These are phyloP conservation scores for Leptodactylus fallax DNA, from an alignment of 2,797 vertebrate genomes.

Conservation along the genomic window DNA sequence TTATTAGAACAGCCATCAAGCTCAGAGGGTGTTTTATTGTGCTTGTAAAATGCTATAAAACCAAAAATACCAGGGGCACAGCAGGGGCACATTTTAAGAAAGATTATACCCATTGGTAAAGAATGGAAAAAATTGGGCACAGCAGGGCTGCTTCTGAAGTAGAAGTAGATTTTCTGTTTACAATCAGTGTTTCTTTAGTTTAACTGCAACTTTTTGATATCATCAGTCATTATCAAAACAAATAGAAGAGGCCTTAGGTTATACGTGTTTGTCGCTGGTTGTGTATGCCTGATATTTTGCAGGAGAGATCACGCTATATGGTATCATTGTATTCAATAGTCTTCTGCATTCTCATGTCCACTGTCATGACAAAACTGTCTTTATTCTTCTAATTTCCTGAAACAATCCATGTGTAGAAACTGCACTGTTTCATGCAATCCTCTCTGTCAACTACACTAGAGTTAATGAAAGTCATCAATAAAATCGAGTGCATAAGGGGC, in stretches of 20 bases:
- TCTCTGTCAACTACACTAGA: background rate
- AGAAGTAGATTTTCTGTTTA: conserved; percentile 59
- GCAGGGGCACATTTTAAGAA: conserved; percentile 61
- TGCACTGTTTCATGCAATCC: conserved; percentile 13
- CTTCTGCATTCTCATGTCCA: conserved; percentile 10
- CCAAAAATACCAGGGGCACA: conserved; percentile 60
- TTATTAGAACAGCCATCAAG: conserved; percentile 59
- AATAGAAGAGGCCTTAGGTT: conserved; percentile 13
- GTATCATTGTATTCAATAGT: background rate
- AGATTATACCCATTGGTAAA: conserved; percentile 63
- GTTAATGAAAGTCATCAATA: conserved; percentile 15
- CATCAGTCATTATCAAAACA: conserved; percentile 54
- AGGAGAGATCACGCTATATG: background rate
- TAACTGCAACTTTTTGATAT: conserved; percentile 60
- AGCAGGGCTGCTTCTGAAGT: conserved; percentile 51
- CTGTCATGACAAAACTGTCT: conserved; percentile 23
- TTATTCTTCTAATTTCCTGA: conserved; percentile 47
- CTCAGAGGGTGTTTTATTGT: conserved; percentile 63
- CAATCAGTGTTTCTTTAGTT: conserved; percentile 53
- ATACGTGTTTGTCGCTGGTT: conserved; percentile 31
- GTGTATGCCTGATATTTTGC: conserved; percentile 19
- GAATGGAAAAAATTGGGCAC: conserved; percentile 61
- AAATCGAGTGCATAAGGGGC: background rate
- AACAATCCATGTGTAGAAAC: conserved; percentile 14
- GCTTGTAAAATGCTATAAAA: conserved; percentile 63